Evolutionary conservation across 2,113 vertebrate genomes (phyloP), one percentile per base, ranked within the genome.

Genomic region (Poeciliopsis turrubarensis): DNA sequence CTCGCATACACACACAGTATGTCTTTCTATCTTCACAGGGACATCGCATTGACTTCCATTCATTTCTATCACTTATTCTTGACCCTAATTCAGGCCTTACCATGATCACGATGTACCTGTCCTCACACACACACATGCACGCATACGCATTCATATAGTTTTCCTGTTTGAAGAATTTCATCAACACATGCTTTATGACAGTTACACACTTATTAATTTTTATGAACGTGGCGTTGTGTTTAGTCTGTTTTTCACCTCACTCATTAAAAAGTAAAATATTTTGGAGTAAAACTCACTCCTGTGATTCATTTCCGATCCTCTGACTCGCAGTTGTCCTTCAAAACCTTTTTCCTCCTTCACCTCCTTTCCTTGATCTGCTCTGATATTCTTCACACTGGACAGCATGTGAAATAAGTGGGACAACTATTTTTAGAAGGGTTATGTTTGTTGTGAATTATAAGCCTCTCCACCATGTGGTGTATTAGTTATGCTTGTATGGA

Each of bases 381-480:
- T 44, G 11, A 44, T 41, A 71, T 73, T 77, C 47, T 57, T 78
- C 34, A 72, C 61, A 70, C 26, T 54, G 62, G 64, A 72, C 70
- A 80, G 67, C 22, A 3, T 25, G 32, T 27, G 57, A 70, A 64
- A 76, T 17, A 75, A 65, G 34, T 75, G 61, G 9, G 17, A 25
- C 60, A 8, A 15, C 27, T 64, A 47, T 68, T 86, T 76, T 82
- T 57, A 75, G 51, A 63, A 72, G 61, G 60, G 60, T 70, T 75
- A 27, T 73, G 29, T 81, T 78, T 74, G 44, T 66, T 72, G 37
- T 79, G 37, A 37, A 69, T 69, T 74, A 54, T 61, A 63, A 83
- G 80, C 15, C 34, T 31, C 67, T 72, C 32, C 19, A 41, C 72
- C 68, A 76, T 81, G 64, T 54, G 72, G 31, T 74, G 63, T 60